Evolutionary conservation across 2,113 vertebrate genomes (phyloP), one percentile per base, ranked within the genome.

Genomic region (Scomber scombrus): DNA sequence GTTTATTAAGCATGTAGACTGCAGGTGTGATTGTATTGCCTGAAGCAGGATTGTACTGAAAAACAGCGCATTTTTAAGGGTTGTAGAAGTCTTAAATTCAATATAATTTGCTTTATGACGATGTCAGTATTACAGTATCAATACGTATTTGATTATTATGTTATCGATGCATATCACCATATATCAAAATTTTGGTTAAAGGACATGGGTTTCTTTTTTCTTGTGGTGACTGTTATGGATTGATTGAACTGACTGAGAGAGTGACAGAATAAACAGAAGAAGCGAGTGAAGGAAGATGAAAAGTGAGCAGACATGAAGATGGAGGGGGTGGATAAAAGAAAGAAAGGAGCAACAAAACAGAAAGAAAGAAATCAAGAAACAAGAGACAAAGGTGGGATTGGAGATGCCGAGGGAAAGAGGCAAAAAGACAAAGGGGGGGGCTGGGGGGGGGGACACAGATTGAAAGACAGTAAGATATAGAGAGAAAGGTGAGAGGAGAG

Each of bases 391-490:
- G 34, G 46, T 64, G 31, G 21, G 45, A 70, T 9, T 43, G 26
- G 14, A 40, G 61, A 51, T 45, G 9, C 7, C 23, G 26, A 18
- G 29, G 23, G 55, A 45, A 23, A 4, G 21, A 46, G 49, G 21
- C 13, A 16, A 18, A 70, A 19, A 43, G 16, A 21, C 23, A 26
- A 26, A 26, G 23, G 3, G 2, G 23, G 23, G 23, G n/a, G n/a
- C n/a, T 26, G 23, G 23, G 3, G 3, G 23, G 10, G 75, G 21
- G 50, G n/a, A 49, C 67, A 50, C 6, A 19, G 64, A 75, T 19
- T 62, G 23, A 80, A 64, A 82, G 71, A 56, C 49, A 60, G 52
- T 52, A 56, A 75, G 69, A 26, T 26, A 26, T 26, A 75, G 68
- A 63, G 60, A 63, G 63, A 57, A 56, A 19, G 55, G 40, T 31